Conservation (phyloP, 2,797 vertebrate genomes). For the Scarus forsteni region DNA sequence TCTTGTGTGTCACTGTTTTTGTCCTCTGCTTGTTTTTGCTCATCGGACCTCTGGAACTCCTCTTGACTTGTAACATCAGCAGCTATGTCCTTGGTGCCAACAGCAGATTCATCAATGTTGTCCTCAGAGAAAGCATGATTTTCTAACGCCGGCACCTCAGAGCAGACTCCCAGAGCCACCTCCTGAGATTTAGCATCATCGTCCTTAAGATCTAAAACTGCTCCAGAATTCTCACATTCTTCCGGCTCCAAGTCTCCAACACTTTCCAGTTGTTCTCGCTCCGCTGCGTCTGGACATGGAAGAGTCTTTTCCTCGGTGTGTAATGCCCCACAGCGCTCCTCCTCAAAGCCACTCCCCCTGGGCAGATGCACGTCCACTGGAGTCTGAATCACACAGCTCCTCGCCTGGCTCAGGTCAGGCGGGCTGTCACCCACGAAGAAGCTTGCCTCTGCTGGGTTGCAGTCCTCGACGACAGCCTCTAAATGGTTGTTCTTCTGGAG, state of each 20-base stretch:
- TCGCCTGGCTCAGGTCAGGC: conserved; percentile 14
- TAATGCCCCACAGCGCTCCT: neutral
- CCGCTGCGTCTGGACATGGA: neutral
- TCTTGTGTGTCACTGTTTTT: neutral
- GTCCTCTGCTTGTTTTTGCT: neutral
- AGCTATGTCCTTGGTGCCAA: neutral
- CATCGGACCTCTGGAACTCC: neutral
- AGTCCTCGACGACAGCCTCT: conserved; percentile 56
- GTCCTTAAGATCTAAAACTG: conserved; percentile 11
- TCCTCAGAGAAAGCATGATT: conserved; percentile 3
- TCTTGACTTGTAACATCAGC: neutral
- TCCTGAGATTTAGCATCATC: neutral
- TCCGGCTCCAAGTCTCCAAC: conserved; percentile 16
- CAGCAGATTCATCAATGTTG: neutral
- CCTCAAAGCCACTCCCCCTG: conserved; percentile 29
- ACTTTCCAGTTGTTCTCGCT: neutral
- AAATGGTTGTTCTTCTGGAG: conserved; percentile 56
- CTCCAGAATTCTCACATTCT: neutral
- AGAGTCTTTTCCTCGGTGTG: conserved; percentile 10
- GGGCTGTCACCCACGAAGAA: conserved; percentile 62
- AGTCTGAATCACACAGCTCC: conserved; percentile 56
- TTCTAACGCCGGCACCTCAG: conserved; percentile 3
- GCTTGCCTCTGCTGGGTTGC: neutral
- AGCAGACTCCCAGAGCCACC: neutral
- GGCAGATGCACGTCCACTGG: conserved; percentile 70